Base-by-base conservation (phyloP, 2,888 invertebrate genomes). In the Anoplius nigerrimus region DNA sequence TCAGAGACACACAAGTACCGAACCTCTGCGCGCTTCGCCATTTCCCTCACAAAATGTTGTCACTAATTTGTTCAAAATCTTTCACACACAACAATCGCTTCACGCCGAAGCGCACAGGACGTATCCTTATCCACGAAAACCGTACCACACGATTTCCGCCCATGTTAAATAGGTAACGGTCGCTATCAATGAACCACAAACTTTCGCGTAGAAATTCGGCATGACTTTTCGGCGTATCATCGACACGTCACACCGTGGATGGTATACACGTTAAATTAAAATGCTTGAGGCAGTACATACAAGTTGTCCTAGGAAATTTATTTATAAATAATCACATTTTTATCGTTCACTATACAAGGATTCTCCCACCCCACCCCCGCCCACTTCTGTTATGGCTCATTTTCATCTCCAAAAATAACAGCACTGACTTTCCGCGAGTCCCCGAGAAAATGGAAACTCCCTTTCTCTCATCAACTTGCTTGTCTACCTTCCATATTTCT, bases 321-420 rank as follows among this genome's bases (percentile, higher is more conserved):
- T 81, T n/a, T 77, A 82, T 82, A 83, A 86, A 84, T 82, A 86
- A 85, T 85, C 79, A 84, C 83, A 84, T 81, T 78, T 81, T 74
- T 61, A 75, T 79, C 73, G 68, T 66, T 77, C 58, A 70, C 79
- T 80, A 72, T 75, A 78, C 80, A 80, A 79, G 72, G 71, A 74
- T 68, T 64, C 64, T 52, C 75, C 68, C n/a, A n/a, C n/a, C n/a
- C n/a, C n/a, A n/a, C 66, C 16, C 34, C 34, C 34, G 11, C 27
- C 27, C 6, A 34, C 34, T 8, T 34, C 34, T 34, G 34, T n/a
- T 34, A 34, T 34, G 34, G 34, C 34, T 34, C 34, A 11, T 34
- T 34, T 34, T 34, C 34, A 60, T 61, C 61, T 55, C 27, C 65
- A 69, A 76, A 74, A 62, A 69, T 73, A 70, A 66, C 57, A 70